Percentiles rank a stretch among this genome's conserved stretches.
phyloP scores from a whole-genome alignment of 1,140 invertebrate genomes.

The Drosophila carrolli region DNA sequence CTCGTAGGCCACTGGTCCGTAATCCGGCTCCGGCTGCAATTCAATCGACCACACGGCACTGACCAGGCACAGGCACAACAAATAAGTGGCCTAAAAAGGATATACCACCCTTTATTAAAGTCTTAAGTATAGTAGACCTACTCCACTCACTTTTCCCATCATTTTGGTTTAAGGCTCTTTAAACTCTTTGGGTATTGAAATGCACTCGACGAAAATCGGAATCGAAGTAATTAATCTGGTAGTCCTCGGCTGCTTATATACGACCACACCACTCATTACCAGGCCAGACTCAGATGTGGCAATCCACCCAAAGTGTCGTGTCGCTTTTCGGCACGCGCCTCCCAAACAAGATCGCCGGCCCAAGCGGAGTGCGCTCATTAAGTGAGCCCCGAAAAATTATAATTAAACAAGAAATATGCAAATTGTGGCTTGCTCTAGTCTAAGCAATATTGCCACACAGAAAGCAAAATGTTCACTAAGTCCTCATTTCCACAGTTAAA shows the following conservation, averaged over 20 bases:
- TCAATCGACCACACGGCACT: slow-evolving; percentile 48
- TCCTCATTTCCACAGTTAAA: neutral
- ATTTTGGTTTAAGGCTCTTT: slow-evolving; percentile 16
- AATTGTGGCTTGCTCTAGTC: slow-evolving; percentile 51
- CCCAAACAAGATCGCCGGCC: slow-evolving; percentile 47
- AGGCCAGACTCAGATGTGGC: slow-evolving; percentile 55
- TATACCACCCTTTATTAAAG: neutral
- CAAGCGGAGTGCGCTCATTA: slow-evolving; percentile 65
- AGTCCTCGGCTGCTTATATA: slow-evolving; percentile 74
- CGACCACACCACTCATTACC: slow-evolving; percentile 35
- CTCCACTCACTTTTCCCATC: slow-evolving; percentile 67
- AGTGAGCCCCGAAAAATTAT: slow-evolving; percentile 56
- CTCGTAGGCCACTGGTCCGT: slow-evolving; percentile 85
- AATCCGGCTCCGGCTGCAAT: slow-evolving; percentile 59
- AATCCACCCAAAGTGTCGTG: slow-evolving; percentile 55
- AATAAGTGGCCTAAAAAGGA: slow-evolving; percentile 48
- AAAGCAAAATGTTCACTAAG: neutral
- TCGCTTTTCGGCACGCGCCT: slow-evolving; percentile 46
- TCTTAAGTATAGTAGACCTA: neutral
- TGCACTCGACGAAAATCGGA: slow-evolving; percentile 62
- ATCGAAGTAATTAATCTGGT: slow-evolving; percentile 70
- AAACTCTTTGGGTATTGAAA: slow-evolving; percentile 50
- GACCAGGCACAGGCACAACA: slow-evolving; percentile 55
- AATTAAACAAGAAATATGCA: slow-evolving; percentile 71
- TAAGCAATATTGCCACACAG: slow-evolving; percentile 7